Conservation (phyloP, 2,888 invertebrate species). For the Pilophorus perplexus region DNA sequence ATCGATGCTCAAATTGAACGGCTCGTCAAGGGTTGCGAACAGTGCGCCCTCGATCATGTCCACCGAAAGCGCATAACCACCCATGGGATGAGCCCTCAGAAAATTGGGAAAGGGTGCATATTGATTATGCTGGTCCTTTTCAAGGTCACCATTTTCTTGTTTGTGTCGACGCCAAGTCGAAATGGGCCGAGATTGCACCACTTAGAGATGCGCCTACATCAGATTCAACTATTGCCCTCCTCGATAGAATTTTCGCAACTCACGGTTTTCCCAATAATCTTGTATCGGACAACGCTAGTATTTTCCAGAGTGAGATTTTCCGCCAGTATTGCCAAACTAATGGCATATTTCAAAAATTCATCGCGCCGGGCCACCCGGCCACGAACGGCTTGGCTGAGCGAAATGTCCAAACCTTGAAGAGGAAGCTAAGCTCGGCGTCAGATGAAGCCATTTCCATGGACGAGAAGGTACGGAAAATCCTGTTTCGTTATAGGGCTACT, state of each 20-base stretch:
- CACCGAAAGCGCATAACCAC: conserved; percentile 48
- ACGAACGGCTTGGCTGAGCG: too few species aligned
- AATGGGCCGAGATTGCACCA: conserved; percentile 48
- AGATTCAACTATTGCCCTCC: conserved; percentile 46
- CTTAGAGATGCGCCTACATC: conserved; percentile 45
- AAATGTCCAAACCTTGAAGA: conserved; percentile 44
- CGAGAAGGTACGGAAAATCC: conserved; percentile 12
- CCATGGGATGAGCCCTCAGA: conserved; percentile 49
- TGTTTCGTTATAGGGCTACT: conserved; percentile 31
- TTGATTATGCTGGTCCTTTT: too few species aligned
- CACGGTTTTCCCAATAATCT: conserved; percentile 44
- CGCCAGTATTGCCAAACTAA: conserved; percentile 30
- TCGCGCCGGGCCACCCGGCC: too few species aligned
- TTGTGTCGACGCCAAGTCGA: too few species aligned
- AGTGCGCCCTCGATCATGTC: conserved; percentile 47
- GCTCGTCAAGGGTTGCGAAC: conserved; percentile 47
- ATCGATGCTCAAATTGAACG: conserved; percentile 48
- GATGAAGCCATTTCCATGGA: not conserved
- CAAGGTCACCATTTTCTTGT: too few species aligned
- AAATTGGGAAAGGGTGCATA: too few species aligned
- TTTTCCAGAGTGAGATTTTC: conserved; percentile 28
- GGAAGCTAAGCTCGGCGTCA: not conserved
- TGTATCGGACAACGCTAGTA: conserved; percentile 48
- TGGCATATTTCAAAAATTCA: too few species aligned
- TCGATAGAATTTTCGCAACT: not conserved